phyloP scores from a whole-genome alignment of 2,113 vertebrate species.

The Empidonax traillii region DNA sequence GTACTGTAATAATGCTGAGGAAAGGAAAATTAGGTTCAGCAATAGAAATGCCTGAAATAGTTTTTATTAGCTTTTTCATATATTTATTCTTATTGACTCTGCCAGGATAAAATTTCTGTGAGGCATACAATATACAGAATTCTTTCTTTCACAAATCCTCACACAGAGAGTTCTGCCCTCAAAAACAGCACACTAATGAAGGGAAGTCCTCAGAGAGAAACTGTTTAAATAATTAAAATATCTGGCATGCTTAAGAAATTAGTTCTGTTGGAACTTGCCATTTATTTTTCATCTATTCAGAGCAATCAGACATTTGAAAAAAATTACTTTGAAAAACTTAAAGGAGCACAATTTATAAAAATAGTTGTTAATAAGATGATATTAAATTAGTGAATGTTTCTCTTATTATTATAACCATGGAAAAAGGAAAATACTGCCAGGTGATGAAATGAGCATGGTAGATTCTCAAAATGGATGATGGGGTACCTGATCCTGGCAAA shows the following conservation, averaged over 20 bases:
- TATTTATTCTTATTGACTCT: not conserved
- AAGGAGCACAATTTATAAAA: not conserved
- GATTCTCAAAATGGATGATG: not conserved
- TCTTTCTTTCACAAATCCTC: not conserved
- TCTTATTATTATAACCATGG: not conserved
- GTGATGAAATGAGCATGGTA: not conserved
- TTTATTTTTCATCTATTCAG: slow-evolving; percentile 29
- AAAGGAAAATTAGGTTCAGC: not conserved
- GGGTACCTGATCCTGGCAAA: not conserved
- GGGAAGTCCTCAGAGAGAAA: not conserved
- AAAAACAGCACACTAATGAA: not conserved
- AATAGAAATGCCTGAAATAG: not conserved
- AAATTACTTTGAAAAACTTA: not conserved
- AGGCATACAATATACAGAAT: not conserved
- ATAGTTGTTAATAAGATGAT: not conserved
- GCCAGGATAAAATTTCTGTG: not conserved
- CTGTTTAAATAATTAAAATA: slow-evolving; percentile 39
- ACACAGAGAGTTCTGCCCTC: not conserved
- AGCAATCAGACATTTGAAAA: not conserved
- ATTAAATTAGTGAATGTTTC: not conserved
- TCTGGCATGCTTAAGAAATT: not conserved
- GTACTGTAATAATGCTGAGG: not conserved
- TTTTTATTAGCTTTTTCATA: not conserved
- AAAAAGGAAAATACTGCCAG: not conserved
- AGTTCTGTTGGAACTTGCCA: not conserved